Evolutionary conservation across 2,888 invertebrate genomes (phyloP).

Genomic region (Spodoptera picta): DNA sequence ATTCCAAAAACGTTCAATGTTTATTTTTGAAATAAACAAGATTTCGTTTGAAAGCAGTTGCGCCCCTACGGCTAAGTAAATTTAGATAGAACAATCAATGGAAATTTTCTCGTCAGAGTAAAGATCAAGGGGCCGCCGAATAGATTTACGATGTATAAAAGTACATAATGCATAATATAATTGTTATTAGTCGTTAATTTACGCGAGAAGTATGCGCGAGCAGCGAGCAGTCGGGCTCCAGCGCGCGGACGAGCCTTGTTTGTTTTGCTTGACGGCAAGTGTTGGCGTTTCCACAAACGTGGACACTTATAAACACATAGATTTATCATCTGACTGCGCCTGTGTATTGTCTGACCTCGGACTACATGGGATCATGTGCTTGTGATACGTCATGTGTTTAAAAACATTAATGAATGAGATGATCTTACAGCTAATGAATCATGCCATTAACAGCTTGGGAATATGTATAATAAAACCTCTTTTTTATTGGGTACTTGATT

Average conservation of each 20-base stretch:
- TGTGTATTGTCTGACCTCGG: slow-evolving; percentile 41
- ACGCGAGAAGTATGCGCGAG: slow-evolving; percentile 44
- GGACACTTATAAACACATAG: slow-evolving; percentile 51
- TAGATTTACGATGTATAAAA: slow-evolving; percentile 54
- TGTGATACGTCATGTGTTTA: slow-evolving; percentile 23
- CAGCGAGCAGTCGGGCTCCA: slow-evolving; percentile 5
- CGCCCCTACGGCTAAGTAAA: slow-evolving; percentile 35
- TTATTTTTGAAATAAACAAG: slow-evolving; percentile 34
- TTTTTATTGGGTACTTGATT: no score
- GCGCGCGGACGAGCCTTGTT: slow-evolving; percentile 33
- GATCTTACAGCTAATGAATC: slow-evolving; percentile 15
- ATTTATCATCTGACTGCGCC: slow-evolving; percentile 47
- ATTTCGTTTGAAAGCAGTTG: slow-evolving; percentile 37
- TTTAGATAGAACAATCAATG: slow-evolving; percentile 32
- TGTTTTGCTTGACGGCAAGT: slow-evolving; percentile 56
- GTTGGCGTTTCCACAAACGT: slow-evolving; percentile 51
- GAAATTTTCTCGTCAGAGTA: slow-evolving; percentile 26
- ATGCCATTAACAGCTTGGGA: slow-evolving; percentile 9
- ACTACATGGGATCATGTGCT: slow-evolving; percentile 23
- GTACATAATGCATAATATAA: slow-evolving; percentile 55
- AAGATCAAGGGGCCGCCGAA: slow-evolving; percentile 45
- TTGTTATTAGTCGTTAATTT: slow-evolving; percentile 58
- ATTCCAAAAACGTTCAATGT: slow-evolving; percentile 9
- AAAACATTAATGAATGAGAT: slow-evolving; percentile 26
- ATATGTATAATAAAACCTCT: slow-evolving; percentile 4